A percentile compares a stretch with the other conserved stretches of the same genome.
These are phyloP conservation scores for Fabriciana adippe DNA, from an alignment of 2,888 invertebrate species.

Conservation along the genomic window DNA sequence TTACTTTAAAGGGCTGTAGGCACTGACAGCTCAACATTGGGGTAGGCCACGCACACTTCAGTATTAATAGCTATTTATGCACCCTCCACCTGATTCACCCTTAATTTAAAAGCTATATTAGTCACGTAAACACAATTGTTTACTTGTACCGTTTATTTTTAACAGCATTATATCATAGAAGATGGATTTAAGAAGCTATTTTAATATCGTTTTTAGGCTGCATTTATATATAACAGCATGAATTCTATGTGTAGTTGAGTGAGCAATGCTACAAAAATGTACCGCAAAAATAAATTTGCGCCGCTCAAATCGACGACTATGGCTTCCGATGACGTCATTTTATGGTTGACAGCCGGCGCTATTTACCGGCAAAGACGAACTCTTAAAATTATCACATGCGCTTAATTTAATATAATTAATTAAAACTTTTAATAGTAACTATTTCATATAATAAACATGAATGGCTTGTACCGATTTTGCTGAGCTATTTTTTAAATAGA, in stretches of 20 bases:
- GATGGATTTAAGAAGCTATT: background rate
- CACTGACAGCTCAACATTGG: background rate
- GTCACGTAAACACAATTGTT: conserved; percentile 6
- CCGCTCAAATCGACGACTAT: conserved; percentile 10
- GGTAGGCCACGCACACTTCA: conserved; percentile 5
- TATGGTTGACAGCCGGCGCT: conserved; percentile 24
- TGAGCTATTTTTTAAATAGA: too few species aligned
- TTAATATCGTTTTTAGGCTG: background rate
- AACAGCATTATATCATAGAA: background rate
- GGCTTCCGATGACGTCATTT: conserved; percentile 29
- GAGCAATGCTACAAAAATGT: conserved; percentile 29
- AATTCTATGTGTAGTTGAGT: conserved; percentile 2
- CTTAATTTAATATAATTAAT: background rate
- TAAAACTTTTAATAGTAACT: background rate
- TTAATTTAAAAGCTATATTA: conserved; percentile 7
- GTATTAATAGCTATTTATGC: conserved; percentile 15
- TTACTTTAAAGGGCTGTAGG: too few species aligned
- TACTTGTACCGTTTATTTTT: background rate
- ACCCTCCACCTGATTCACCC: conserved; percentile 20
- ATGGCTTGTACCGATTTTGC: too few species aligned
- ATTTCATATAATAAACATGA: background rate
- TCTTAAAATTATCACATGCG: background rate
- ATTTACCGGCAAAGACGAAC: conserved; percentile 1
- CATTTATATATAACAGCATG: conserved; percentile 7
- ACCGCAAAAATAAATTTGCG: conserved; percentile 26